A percentile compares a stretch with the other conserved stretches of the same genome.
Evolutionary conservation across 2,113 vertebrate genomes (phyloP).

Genomic region (Caloenas nicobarica): DNA sequence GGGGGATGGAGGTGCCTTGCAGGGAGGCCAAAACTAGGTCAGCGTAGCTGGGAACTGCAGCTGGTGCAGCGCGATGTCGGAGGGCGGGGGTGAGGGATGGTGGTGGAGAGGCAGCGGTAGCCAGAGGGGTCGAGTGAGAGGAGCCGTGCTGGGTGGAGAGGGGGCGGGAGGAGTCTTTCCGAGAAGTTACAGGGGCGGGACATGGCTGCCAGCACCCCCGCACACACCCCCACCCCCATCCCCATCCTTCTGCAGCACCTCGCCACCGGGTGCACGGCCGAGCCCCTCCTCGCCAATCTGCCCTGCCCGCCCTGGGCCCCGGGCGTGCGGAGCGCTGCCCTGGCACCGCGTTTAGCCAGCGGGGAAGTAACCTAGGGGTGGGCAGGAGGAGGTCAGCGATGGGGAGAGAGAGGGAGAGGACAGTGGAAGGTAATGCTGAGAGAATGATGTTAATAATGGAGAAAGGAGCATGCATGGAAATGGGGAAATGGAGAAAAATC

Average conservation of each 20-base stretch:
- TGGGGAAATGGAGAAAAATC: background rate
- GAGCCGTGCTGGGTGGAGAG: background rate
- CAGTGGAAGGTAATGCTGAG: background rate
- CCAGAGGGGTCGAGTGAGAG: background rate
- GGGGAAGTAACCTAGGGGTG: background rate
- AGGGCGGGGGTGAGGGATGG: background rate
- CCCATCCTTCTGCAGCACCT: background rate
- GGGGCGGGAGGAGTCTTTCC: background rate
- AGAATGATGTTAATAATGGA: background rate
- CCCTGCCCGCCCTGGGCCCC: background rate
- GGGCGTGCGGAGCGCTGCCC: background rate
- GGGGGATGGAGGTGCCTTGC: background rate
- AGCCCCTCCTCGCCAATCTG: background rate
- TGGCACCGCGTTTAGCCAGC: background rate
- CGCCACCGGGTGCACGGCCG: background rate
- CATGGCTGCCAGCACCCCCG: background rate
- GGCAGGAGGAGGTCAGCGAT: background rate
- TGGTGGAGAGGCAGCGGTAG: background rate
- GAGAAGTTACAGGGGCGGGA: conserved; percentile 5
- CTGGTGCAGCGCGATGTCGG: conserved; percentile 24
- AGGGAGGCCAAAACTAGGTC: conserved; percentile 69
- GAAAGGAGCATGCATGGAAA: background rate
- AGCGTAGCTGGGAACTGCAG: conserved; percentile 34
- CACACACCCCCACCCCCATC: too few relatives aligned
- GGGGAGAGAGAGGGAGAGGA: background rate